Base-by-base conservation (phyloP, 2,888 invertebrate species). In the Colostygia pectinataria region DNA sequence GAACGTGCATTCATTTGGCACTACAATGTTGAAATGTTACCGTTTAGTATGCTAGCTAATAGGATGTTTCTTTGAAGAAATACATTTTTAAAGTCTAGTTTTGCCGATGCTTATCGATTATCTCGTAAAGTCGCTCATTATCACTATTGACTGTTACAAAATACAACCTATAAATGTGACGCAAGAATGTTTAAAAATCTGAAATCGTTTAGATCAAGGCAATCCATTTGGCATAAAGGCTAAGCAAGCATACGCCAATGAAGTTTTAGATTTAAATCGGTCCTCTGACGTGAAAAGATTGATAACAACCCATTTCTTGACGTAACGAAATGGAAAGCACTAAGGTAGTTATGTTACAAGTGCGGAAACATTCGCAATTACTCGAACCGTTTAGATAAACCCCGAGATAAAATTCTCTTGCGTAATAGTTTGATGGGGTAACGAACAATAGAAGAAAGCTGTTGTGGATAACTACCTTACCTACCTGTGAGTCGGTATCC, bases 391-490 rank as follows among this genome's bases (percentile, higher is more conserved):
- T 49, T 56, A 52, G 46, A 54, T 56, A 42, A 32, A 40, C 40
- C 39, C 34, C 40, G 44, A 39, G 49, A 55, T 46, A 42, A 12
- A 34, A 6, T 41, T 37, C 15, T 24, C 33, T 68, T 66, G 55
- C 65, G 44, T 59, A 65, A 65, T 47, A 44, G 25, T 13, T 40
- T 57, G 46, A 23, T 45, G 43, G 45, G 42, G 40, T 47, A 65
- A 69, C n/a, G n/a, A n/a, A n/a, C 63, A 71, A 68, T 63, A 49
- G 55, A 61, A 47, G 63, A 69, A 71, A 65, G 67, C 45, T 41
- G 18, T 12, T 27, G 33, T 25, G 41, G 18, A 32, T 15, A 14
- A n/a, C n/a, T n/a, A n/a, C n/a, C n/a, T n/a, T n/a, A n/a, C n/a
- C n/a, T n/a, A n/a, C n/a, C n/a, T n/a, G n/a, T n/a, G n/a, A n/a